Evolutionary conservation across 2,113 vertebrate species (phyloP).

Genomic region (Notothenia rossii): DNA sequence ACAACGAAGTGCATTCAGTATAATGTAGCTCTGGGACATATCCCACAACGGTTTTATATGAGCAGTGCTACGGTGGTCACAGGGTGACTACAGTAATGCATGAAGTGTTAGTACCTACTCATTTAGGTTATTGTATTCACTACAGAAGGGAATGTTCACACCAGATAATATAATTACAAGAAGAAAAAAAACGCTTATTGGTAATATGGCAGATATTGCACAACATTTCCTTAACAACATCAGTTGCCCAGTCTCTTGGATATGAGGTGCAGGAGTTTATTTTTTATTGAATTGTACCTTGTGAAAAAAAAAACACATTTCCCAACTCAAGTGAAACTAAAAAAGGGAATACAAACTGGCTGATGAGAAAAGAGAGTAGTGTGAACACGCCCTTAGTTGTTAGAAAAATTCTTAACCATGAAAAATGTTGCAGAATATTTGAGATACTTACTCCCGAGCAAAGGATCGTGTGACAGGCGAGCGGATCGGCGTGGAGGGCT

Average conservation of each 20-base stretch:
- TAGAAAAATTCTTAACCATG: constrained; percentile 21
- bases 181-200: too few relatives aligned
- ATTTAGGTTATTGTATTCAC: constrained; percentile 40
- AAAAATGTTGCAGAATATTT: neutral
- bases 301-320: neutral
- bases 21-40: constrained; percentile 40
- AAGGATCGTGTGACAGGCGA: constrained; percentile 98
- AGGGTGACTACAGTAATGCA: constrained; percentile 74
- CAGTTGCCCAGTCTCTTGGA: neutral
- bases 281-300: neutral
- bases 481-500: constrained; percentile 93
- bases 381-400: constrained; percentile 64
- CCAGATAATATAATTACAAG: constrained; percentile 3
- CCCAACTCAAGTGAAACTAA: neutral
- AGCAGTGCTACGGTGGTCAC: constrained; percentile 60
- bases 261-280: constrained; percentile 3
- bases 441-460: constrained; percentile 94
- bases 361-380: constrained; percentile 18
- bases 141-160: constrained; percentile 68
- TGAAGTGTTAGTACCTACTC: constrained; percentile 77
- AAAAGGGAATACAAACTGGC: neutral
- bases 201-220: too few relatives aligned
- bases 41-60: constrained; percentile 36
- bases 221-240: constrained; percentile 1
- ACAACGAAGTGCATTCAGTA: constrained; percentile 36